Percentiles rank a stretch among this genome's conserved stretches.
These are phyloP conservation scores for Agapetus fuscipes DNA, from an alignment of 2,888 invertebrate genomes.

Conservation along the genomic window DNA sequence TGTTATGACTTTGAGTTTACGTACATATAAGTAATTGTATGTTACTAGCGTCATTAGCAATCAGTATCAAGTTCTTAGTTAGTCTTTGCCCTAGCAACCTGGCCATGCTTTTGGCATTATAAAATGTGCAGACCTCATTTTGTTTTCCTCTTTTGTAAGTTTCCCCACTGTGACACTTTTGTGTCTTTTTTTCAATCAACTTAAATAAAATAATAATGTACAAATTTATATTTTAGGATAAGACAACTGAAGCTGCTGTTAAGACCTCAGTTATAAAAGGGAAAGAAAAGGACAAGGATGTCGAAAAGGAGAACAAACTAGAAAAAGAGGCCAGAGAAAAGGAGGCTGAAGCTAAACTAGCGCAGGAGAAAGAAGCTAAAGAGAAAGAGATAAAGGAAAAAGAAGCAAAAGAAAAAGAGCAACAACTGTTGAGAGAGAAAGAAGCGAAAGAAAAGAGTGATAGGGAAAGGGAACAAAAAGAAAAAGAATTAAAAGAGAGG, in stretches of 20 bases:
- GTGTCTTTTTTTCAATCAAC: no score
- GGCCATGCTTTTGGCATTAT: no score
- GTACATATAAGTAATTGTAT: no score
- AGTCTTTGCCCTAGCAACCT: no score
- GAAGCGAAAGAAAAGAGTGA: constrained; percentile 18
- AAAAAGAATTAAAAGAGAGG: constrained; percentile 28
- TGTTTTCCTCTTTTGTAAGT: no score
- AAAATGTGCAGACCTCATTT: no score
- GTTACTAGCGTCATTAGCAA: no score
- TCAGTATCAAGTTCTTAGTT: no score
- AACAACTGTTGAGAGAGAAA: constrained; percentile 10
- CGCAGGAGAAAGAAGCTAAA: constrained; percentile 27
- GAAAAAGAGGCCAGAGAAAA: constrained; percentile 18
- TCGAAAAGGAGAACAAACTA: constrained; percentile 7
- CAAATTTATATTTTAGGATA: constrained; percentile 11
- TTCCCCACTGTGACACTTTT: no score
- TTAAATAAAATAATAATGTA: neutral
- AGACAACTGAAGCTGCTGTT: constrained; percentile 7
- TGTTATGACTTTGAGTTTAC: no score
- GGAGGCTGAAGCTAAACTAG: constrained; percentile 30
- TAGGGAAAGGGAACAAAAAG: constrained; percentile 26
- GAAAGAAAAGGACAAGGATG: constrained; percentile 15
- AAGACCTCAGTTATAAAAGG: constrained; percentile 19
- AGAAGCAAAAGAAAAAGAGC: constrained; percentile 12
- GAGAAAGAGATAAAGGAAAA: constrained; percentile 23